These are phyloP conservation scores for Chydorus sphaericus DNA, from an alignment of 2,888 invertebrate genomes.

Conservation along the genomic window DNA sequence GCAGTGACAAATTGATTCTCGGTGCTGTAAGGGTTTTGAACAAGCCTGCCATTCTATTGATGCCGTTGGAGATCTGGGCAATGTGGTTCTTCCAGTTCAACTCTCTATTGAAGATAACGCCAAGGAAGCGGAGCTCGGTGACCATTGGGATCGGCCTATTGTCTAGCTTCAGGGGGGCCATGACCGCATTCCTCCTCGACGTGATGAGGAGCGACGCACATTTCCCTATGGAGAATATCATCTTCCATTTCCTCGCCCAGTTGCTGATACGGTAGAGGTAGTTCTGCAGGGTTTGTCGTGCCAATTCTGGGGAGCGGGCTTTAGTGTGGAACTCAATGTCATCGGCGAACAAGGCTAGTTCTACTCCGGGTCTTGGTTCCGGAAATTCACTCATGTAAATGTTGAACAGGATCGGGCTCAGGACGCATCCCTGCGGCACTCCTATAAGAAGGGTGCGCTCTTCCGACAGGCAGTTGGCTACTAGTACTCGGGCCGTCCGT, in stretches of 20 bases:
- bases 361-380: not conserved
- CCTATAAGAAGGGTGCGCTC: conserved; percentile 8
- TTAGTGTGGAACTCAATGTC: not conserved
- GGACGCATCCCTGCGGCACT: conserved; percentile 16
- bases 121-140: not conserved
- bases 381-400: conserved; percentile 13
- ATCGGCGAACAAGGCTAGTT: not conserved
- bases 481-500: conserved; percentile 8
- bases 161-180: not conserved
- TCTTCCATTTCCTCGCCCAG: not conserved
- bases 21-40: not conserved
- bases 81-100: not conserved
- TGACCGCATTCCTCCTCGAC: not conserved
- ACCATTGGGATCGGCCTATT: not conserved
- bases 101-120: not conserved
- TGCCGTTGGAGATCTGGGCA: no score
- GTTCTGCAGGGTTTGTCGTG: not conserved
- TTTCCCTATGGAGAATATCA: not conserved
- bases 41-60: no score
- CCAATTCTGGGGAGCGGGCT: not conserved
- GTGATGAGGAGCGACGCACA: not conserved
- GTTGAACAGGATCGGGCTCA: conserved; percentile 13
- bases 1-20: not conserved
- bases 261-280: not conserved
- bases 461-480: not conserved